These are phyloP conservation scores for Vannuccia rotundouncinata DNA, from an alignment of 2,888 invertebrate species.

Conservation along the genomic window DNA sequence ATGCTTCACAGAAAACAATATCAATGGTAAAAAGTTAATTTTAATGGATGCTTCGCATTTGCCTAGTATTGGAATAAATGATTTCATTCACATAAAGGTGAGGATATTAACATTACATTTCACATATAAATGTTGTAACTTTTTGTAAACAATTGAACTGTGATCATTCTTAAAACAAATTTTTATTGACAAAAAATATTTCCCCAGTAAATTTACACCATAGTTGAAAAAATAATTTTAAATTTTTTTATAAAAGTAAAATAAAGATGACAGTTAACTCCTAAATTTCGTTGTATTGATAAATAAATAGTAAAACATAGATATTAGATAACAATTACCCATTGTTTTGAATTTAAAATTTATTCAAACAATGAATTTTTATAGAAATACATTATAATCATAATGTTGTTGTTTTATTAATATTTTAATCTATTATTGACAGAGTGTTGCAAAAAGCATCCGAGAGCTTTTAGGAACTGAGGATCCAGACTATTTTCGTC, in stretches of 20 bases:
- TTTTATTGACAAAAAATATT: too few species aligned
- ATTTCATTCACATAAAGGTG: constrained; percentile 35
- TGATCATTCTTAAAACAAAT: too few species aligned
- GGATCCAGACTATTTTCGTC: constrained; percentile 25
- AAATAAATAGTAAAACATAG: too few species aligned
- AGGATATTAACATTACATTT: constrained; percentile 1
- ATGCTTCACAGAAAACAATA: constrained; percentile 17
- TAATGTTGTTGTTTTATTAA: not conserved
- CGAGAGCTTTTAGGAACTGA: constrained; percentile 34
- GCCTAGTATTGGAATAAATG: constrained; percentile 29
- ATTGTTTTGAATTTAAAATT: not conserved
- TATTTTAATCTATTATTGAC: not conserved
- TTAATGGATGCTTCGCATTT: constrained; percentile 37
- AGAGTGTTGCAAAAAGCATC: constrained; percentile 12
- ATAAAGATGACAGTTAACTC: too few species aligned
- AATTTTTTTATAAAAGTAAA: too few species aligned
- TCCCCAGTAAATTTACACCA: too few species aligned
- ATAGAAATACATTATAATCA: not conserved
- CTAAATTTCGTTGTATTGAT: too few species aligned
- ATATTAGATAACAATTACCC: too few species aligned
- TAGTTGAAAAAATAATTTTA: too few species aligned
- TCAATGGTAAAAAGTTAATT: constrained; percentile 34
- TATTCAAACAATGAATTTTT: not conserved
- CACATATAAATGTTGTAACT: too few species aligned
- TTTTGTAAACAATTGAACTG: too few species aligned